Percentiles rank a stretch among this genome's conserved stretches.
Evolutionary conservation across 2,797 vertebrate genomes (phyloP).

Genomic region (Epinephelus awoara): DNA sequence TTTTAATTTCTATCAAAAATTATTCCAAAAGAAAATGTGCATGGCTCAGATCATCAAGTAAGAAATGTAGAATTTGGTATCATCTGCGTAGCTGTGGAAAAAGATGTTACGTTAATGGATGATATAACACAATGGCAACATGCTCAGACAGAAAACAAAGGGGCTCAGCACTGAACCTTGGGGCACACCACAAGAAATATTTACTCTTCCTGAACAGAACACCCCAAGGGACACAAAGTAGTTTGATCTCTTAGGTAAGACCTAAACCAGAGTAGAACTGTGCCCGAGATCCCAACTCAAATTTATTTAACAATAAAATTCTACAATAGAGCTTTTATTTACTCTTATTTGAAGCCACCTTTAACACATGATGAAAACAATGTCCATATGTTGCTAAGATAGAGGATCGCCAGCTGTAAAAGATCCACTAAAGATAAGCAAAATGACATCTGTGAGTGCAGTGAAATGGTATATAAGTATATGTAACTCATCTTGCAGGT

Average conservation of each 20-base stretch:
- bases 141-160: conserved; percentile 17
- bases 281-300: neutral
- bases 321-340: neutral
- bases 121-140: neutral
- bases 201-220: neutral
- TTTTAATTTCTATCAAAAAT: too few relatives aligned
- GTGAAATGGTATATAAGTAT: conserved; percentile 4
- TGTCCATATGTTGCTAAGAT: neutral
- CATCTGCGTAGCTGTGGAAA: conserved; percentile 3
- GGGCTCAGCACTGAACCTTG: conserved; percentile 6
- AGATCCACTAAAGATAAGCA: neutral
- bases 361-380: neutral
- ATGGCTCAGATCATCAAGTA: neutral
- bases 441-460: neutral
- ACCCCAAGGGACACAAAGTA: neutral
- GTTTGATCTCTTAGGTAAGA: neutral
- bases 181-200: conserved; percentile 26
- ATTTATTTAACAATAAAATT: neutral
- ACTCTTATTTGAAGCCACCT: neutral
- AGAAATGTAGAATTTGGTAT: neutral
- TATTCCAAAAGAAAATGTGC: too few relatives aligned
- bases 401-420: neutral
- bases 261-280: neutral
- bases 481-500: conserved; percentile 31
- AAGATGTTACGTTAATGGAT: neutral